These are phyloP conservation scores for Chirona hameri DNA, from an alignment of 2,888 invertebrate species.

Conservation along the genomic window DNA sequence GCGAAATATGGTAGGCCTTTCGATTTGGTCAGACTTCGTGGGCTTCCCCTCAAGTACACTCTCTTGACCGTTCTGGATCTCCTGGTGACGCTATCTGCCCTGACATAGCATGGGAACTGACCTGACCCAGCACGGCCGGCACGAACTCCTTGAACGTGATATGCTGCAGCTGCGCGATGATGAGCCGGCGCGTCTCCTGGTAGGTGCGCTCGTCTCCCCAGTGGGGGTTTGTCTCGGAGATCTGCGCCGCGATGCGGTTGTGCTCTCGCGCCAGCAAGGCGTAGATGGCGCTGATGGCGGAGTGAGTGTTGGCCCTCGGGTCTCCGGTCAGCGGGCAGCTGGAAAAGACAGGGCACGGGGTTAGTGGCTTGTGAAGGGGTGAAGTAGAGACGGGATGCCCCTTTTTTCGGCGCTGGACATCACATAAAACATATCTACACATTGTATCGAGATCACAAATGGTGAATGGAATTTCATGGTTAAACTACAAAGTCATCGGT, in stretches of 20 bases:
- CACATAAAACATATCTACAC: no score
- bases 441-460: no score
- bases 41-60: no score
- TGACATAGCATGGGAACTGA: constrained; percentile 36
- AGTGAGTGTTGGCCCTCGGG: constrained; percentile 53
- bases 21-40: no score
- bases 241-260: constrained; percentile 63
- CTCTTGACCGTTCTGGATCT: no score
- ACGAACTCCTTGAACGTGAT: constrained; percentile 54
- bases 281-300: constrained; percentile 64
- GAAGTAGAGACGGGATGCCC: no score
- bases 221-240: constrained; percentile 59
- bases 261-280: constrained; percentile 71
- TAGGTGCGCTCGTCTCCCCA: constrained; percentile 77
- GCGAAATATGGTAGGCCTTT: no score
- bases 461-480: no score
- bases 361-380: no score
- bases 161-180: constrained; percentile 53
- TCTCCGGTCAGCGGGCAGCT: constrained; percentile 47
- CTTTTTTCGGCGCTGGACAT: no score
- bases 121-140: constrained; percentile 52
- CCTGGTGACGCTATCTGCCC: no score
- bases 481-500: no score
- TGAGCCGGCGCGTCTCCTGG: constrained; percentile 52
- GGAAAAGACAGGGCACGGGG: background rate